These are phyloP conservation scores for Drosophila sechellia DNA, from an alignment of 1,140 invertebrate genomes.

Conservation along the genomic window DNA sequence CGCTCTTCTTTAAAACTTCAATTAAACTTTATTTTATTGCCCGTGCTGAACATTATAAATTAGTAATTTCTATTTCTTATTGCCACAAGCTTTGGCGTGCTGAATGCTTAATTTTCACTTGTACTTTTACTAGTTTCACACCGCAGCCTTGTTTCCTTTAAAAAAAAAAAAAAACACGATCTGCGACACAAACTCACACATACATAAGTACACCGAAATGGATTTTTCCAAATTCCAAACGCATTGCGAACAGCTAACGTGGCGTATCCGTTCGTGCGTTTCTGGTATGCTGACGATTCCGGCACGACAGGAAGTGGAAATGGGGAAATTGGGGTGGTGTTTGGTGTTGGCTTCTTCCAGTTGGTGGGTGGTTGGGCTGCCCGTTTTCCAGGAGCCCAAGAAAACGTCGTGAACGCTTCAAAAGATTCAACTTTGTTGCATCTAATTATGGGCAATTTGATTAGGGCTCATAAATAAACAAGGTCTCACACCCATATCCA, in stretches of 20 bases:
- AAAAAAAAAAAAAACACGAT: neutral
- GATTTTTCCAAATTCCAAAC: slow-evolving; percentile 49
- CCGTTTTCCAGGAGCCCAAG: neutral
- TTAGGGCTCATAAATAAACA: slow-evolving; percentile 63
- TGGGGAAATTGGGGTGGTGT: neutral
- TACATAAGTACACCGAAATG: neutral
- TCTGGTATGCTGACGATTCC: slow-evolving; percentile 48
- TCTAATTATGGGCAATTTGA: slow-evolving; percentile 71
- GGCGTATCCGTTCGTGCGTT: slow-evolving; percentile 51
- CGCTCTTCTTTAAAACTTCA: neutral
- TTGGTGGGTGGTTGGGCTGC: neutral
- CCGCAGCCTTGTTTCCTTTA: neutral
- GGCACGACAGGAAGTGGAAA: slow-evolving; percentile 41
- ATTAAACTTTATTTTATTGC: slow-evolving; percentile 1
- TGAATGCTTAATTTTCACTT: slow-evolving; percentile 22
- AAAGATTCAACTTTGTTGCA: slow-evolving; percentile 61
- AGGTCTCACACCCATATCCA: slow-evolving; percentile 20
- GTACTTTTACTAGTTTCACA: slow-evolving; percentile 3
- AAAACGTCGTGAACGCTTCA: slow-evolving; percentile 33
- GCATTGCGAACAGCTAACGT: slow-evolving; percentile 59
- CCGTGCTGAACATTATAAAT: slow-evolving; percentile 7
- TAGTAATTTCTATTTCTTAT: slow-evolving; percentile 4
- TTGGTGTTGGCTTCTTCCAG: neutral
- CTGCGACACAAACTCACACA: neutral
- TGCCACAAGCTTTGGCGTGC: neutral